These are phyloP conservation scores for Vimba vimba DNA, from an alignment of 2,113 vertebrate genomes.

Conservation along the genomic window DNA sequence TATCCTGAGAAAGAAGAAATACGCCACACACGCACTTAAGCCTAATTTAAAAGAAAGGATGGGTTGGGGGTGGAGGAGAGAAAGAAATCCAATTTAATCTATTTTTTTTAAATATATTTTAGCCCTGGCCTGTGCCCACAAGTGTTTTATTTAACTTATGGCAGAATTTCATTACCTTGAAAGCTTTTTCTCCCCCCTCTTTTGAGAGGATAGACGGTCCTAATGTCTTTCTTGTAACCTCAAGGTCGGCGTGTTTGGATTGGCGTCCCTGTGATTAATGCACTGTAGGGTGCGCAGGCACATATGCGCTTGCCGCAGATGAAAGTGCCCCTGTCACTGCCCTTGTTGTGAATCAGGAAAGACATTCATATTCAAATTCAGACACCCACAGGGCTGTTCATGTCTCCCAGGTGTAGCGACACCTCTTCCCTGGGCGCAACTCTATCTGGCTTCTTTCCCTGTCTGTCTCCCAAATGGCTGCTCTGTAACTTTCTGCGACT, in stretches of 20 bases:
- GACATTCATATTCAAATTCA: slow-evolving; percentile 71
- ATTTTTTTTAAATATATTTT: slow-evolving; percentile 65
- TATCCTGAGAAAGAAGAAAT: slow-evolving; percentile 79
- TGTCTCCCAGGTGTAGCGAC: slow-evolving; percentile 51
- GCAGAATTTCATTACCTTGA: slow-evolving; percentile 86
- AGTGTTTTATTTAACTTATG: slow-evolving; percentile 83
- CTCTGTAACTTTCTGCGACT: slow-evolving; percentile 33
- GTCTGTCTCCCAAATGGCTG: slow-evolving; percentile 25
- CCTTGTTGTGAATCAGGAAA: slow-evolving; percentile 73
- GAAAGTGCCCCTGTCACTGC: slow-evolving; percentile 68
- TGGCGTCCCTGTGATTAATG: slow-evolving; percentile 81
- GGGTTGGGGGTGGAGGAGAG: slow-evolving; percentile 47
- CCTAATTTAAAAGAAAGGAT: slow-evolving; percentile 80
- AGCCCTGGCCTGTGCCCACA: slow-evolving; percentile 74
- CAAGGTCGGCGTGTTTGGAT: slow-evolving; percentile 82
- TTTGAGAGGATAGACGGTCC: slow-evolving; percentile 76
- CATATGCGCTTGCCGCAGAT: slow-evolving; percentile 49
- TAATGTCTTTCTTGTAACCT: slow-evolving; percentile 84
- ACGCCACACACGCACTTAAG: slow-evolving; percentile 76
- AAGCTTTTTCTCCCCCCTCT: slow-evolving; percentile 65
- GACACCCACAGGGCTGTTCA: slow-evolving; percentile 59
- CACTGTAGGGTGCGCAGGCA: slow-evolving; percentile 75
- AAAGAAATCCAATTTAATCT: slow-evolving; percentile 83
- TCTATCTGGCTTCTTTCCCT: slow-evolving; percentile 23
- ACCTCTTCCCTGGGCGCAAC: not conserved